A percentile compares a stretch with the other conserved stretches of the same genome.
Conservation (phyloP, 2,797 vertebrate species). For the Peromyscus attwateri region DNA sequence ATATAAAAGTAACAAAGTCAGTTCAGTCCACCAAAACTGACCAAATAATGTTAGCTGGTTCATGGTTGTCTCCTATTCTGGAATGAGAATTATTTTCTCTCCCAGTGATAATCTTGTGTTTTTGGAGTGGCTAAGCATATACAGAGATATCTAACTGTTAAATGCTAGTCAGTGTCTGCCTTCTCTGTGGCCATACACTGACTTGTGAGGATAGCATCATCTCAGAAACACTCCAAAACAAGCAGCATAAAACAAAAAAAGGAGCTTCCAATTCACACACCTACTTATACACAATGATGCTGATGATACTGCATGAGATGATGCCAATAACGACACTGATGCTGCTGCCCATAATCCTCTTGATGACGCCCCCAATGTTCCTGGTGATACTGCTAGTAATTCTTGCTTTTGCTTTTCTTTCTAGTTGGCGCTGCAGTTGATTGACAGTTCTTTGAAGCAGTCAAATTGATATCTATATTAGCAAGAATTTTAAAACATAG, state of each 20-base stretch:
- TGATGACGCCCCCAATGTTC: background rate
- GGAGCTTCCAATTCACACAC: background rate
- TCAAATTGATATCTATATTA: background rate
- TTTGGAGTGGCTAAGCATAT: background rate
- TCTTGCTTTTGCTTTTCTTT: background rate
- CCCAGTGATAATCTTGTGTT: background rate
- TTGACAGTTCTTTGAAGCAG: background rate
- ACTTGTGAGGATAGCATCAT: background rate
- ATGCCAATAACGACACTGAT: background rate
- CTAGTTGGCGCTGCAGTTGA: background rate
- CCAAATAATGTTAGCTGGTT: too few species aligned
- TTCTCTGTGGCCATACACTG: background rate
- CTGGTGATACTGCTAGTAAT: background rate
- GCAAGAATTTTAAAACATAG: background rate
- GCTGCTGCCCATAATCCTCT: background rate
- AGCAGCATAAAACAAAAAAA: background rate
- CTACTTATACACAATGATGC: background rate
- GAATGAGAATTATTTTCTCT: background rate
- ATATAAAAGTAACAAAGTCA: background rate
- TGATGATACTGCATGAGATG: background rate
- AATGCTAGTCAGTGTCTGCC: background rate
- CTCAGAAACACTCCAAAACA: background rate
- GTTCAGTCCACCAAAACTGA: too few species aligned
- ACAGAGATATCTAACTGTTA: background rate
- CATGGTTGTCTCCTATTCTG: background rate